These are phyloP conservation scores for Agapornis roseicollis DNA, from an alignment of 2,113 vertebrate genomes.

Conservation along the genomic window DNA sequence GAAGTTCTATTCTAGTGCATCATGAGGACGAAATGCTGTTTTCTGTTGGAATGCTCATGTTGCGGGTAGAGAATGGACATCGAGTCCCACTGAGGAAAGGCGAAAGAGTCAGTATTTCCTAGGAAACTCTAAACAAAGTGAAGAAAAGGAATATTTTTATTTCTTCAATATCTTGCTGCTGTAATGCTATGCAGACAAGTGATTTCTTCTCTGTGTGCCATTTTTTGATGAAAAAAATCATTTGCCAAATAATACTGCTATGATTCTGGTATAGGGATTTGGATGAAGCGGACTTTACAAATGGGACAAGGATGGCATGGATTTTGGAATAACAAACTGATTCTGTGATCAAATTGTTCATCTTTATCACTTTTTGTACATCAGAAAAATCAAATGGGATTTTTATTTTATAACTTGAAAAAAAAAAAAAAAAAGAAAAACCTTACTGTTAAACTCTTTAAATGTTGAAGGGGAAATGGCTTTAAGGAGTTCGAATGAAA, in stretches of 20 bases:
- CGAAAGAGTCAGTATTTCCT: slow-evolving; percentile 67
- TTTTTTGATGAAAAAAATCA: slow-evolving; percentile 81
- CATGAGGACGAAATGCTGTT: slow-evolving; percentile 70
- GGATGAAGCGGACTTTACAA: slow-evolving; percentile 72
- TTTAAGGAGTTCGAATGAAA: slow-evolving; percentile 89
- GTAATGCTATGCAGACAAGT: slow-evolving; percentile 89
- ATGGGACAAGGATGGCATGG: slow-evolving; percentile 74
- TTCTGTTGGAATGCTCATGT: slow-evolving; percentile 60
- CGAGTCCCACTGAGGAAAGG: slow-evolving; percentile 62
- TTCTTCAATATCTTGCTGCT: slow-evolving; percentile 85
- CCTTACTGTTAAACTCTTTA: slow-evolving; percentile 91
- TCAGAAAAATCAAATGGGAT: slow-evolving; percentile 89
- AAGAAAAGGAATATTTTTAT: slow-evolving; percentile 81
- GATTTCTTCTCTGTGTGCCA: slow-evolving; percentile 81
- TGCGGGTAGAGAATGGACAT: slow-evolving; percentile 68
- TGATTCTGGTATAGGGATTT: slow-evolving; percentile 75
- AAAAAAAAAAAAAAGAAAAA: slow-evolving; percentile 48
- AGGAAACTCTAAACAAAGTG: slow-evolving; percentile 74
- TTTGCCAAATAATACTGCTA: slow-evolving; percentile 89
- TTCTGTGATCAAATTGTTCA: slow-evolving; percentile 86
- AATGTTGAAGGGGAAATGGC: slow-evolving; percentile 92
- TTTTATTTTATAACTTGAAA: slow-evolving; percentile 98
- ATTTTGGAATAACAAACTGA: slow-evolving; percentile 79
- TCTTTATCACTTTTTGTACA: slow-evolving; percentile 99
- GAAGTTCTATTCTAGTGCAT: slow-evolving; percentile 42